phyloP scores from a whole-genome alignment of 2,888 invertebrate genomes.

The Hipparchia sbordonii region DNA sequence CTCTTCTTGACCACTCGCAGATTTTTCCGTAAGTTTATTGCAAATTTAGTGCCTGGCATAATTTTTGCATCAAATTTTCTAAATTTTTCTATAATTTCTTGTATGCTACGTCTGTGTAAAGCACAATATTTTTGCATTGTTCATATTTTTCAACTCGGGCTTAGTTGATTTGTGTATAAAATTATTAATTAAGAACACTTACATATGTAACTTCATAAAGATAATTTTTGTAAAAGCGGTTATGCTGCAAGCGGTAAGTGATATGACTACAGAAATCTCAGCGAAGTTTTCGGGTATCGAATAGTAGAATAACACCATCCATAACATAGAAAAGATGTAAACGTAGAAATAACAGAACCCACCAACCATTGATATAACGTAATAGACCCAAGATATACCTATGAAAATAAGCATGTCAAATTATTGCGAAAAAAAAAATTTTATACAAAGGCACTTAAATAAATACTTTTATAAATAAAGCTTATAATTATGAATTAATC shows the following conservation, averaged over 20 bases:
- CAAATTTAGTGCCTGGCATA: slow-evolving; percentile 48
- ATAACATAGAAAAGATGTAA: slow-evolving; percentile 53
- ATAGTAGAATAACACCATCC: slow-evolving; percentile 53
- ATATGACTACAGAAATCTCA: slow-evolving; percentile 50
- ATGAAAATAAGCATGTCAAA: slow-evolving; percentile 2
- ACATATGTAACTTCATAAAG: slow-evolving; percentile 53
- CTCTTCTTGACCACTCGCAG: slow-evolving; percentile 55
- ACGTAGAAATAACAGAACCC: slow-evolving; percentile 51
- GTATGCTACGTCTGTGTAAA: slow-evolving; percentile 47
- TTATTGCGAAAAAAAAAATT: not conserved
- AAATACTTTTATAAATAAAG: too few species aligned
- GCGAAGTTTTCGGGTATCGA: slow-evolving; percentile 48
- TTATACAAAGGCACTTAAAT: not conserved
- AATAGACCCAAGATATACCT: slow-evolving; percentile 51
- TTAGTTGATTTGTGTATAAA: not conserved
- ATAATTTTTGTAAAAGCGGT: slow-evolving; percentile 53
- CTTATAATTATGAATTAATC: slow-evolving; percentile 18
- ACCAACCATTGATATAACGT: slow-evolving; percentile 44
- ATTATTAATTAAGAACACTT: slow-evolving; percentile 35
- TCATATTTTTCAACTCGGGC: not conserved
- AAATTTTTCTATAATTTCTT: slow-evolving; percentile 46
- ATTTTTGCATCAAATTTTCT: slow-evolving; percentile 46
- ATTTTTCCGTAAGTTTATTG: slow-evolving; percentile 46
- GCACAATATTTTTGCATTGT: not conserved
- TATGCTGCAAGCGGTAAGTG: slow-evolving; percentile 53